phyloP scores from a whole-genome alignment of 2,888 invertebrate species.

The Stenchaetothrips biformis region DNA sequence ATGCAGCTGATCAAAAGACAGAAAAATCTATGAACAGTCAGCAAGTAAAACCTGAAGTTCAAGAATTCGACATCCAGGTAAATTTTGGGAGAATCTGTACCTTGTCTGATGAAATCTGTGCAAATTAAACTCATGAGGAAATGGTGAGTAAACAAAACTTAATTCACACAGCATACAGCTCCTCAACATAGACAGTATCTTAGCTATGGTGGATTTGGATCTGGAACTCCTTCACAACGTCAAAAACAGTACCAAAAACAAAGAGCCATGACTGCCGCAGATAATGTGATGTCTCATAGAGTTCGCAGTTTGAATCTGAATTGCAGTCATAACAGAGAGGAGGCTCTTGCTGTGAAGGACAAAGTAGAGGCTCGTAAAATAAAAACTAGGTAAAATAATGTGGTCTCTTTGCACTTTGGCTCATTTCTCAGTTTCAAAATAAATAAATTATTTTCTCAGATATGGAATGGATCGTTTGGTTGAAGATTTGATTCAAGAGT shows the following conservation, averaged over 20 bases:
- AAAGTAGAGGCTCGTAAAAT: conserved; percentile 61
- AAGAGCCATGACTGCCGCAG: conserved; percentile 63
- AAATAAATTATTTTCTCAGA: conserved; percentile 44
- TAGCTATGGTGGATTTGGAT: conserved; percentile 70
- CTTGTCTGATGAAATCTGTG: neutral
- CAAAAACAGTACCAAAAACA: conserved; percentile 69
- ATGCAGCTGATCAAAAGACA: conserved; percentile 56
- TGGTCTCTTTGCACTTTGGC: conserved; percentile 26
- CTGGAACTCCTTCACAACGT: conserved; percentile 72
- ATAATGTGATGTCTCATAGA: conserved; percentile 57
- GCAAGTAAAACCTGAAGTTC: conserved; percentile 47
- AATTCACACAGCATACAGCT: conserved; percentile 63
- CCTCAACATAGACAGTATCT: conserved; percentile 85
- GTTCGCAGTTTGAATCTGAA: conserved; percentile 44
- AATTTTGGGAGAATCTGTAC: neutral
- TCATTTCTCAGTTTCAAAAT: conserved; percentile 30
- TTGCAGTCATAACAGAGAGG: conserved; percentile 56
- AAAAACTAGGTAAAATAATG: conserved; percentile 59
- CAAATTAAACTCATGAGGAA: neutral
- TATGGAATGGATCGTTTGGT: conserved; percentile 81
- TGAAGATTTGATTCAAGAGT: conserved; percentile 86
- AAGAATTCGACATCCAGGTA: conserved; percentile 63
- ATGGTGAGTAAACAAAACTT: neutral
- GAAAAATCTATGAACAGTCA: conserved; percentile 45
- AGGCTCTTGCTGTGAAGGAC: conserved; percentile 56